These are phyloP conservation scores for Sinocyclocheilus grahami DNA, from an alignment of 2,113 vertebrate species.

Conservation along the genomic window DNA sequence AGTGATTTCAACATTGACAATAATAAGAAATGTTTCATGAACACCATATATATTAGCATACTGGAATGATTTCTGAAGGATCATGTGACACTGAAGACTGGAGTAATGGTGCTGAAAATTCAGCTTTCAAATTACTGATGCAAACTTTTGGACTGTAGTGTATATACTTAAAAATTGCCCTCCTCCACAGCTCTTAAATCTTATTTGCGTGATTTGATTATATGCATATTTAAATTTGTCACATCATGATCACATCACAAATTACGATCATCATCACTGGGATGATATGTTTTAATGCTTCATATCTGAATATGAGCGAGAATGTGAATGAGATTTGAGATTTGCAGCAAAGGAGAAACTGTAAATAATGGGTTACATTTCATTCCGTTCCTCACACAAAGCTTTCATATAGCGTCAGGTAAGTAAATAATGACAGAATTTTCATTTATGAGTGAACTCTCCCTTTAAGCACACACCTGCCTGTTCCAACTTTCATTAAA, in stretches of 20 bases:
- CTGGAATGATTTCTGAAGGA: not conserved
- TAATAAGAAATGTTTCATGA: not conserved
- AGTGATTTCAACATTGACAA: not conserved
- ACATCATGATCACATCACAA: not conserved
- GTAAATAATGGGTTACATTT: not conserved
- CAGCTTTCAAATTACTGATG: not conserved
- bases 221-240: not conserved
- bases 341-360: not conserved
- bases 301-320: not conserved
- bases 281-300: too few relatives aligned
- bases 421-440: not conserved
- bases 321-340: not conserved
- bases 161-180: not conserved
- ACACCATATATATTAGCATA: not conserved
- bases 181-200: not conserved
- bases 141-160: not conserved
- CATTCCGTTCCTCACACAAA: not conserved
- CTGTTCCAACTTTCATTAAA: not conserved
- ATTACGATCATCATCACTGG: not conserved
- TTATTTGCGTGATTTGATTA: not conserved
- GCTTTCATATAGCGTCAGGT: not conserved
- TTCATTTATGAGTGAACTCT: not conserved
- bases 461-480: not conserved
- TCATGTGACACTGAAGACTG: not conserved
- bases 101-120: too few relatives aligned